phyloP scores from a whole-genome alignment of 2,888 invertebrate genomes.

The Ichneumon xanthorius region DNA sequence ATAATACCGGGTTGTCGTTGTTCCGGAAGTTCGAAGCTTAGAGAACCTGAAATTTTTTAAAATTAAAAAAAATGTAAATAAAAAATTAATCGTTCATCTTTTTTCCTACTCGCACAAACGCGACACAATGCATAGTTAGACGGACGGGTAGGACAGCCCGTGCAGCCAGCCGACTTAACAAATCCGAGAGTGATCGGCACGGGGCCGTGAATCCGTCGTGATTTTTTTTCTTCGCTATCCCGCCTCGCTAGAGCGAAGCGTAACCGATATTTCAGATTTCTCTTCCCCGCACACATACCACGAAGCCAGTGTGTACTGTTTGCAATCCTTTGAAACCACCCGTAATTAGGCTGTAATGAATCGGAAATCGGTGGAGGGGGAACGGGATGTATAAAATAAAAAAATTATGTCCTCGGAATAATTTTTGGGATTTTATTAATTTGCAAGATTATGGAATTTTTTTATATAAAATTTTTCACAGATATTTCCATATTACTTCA shows the following conservation, averaged over 20 bases:
- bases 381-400: background rate
- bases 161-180: slow-evolving; percentile 29
- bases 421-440: background rate
- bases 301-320: slow-evolving; percentile 2
- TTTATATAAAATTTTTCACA: slow-evolving; percentile 43
- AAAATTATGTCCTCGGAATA: background rate
- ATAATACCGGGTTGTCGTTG: too few relatives aligned
- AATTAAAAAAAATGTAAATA: background rate
- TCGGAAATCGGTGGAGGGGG: background rate
- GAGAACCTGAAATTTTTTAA: too few relatives aligned
- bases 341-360: background rate
- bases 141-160: slow-evolving; percentile 11
- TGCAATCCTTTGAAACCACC: slow-evolving; percentile 6
- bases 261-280: slow-evolving; percentile 66
- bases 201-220: slow-evolving; percentile 67
- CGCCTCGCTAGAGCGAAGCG: slow-evolving; percentile 59
- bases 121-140: slow-evolving; percentile 33
- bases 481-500: slow-evolving; percentile 78
- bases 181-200: slow-evolving; percentile 66
- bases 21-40: too few relatives aligned
- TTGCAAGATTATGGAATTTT: background rate
- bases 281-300: slow-evolving; percentile 51
- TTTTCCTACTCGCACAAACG: background rate
- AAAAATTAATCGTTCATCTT: background rate
- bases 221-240: slow-evolving; percentile 51